Conservation (phyloP, 2,113 vertebrate genomes). For the Sinocyclocheilus grahami region DNA sequence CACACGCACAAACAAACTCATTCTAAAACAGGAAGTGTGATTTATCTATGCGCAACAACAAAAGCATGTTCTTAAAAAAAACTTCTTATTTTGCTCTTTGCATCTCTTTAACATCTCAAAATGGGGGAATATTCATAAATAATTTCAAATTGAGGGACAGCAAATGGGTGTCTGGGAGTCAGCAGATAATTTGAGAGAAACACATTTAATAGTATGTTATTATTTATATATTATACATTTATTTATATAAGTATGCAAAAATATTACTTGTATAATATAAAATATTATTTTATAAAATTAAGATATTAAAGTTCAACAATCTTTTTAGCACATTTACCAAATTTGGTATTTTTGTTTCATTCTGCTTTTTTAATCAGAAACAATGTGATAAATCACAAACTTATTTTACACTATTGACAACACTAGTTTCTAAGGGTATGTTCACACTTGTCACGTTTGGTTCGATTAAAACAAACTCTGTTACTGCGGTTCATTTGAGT, state of each 20-base stretch:
- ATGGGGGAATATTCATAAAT: too few species aligned
- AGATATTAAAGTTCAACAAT: not conserved
- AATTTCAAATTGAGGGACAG: not conserved
- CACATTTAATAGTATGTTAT: too few species aligned
- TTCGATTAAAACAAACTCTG: too few species aligned
- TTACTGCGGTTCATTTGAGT: too few species aligned
- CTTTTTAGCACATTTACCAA: not conserved
- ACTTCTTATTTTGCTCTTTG: too few species aligned
- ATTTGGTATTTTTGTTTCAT: not conserved
- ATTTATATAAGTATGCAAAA: not conserved
- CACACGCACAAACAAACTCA: slow-evolving; percentile 30
- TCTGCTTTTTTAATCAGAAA: not conserved
- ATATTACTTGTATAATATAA: not conserved
- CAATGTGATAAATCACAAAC: not conserved
- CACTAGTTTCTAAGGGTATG: not conserved
- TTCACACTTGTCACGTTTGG: too few species aligned
- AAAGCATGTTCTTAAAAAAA: not conserved
- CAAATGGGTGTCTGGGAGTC: not conserved
- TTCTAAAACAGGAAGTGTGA: slow-evolving; percentile 25
- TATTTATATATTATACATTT: too few species aligned
- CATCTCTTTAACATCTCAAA: not conserved
- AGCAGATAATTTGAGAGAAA: not conserved
- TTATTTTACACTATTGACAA: not conserved
- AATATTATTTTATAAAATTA: not conserved
- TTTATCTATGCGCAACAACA: slow-evolving; percentile 41